A percentile compares a stretch with the other conserved stretches of the same genome.
phyloP scores from a whole-genome alignment of 2,888 invertebrate genomes.

The Entomobrya multifasciata region DNA sequence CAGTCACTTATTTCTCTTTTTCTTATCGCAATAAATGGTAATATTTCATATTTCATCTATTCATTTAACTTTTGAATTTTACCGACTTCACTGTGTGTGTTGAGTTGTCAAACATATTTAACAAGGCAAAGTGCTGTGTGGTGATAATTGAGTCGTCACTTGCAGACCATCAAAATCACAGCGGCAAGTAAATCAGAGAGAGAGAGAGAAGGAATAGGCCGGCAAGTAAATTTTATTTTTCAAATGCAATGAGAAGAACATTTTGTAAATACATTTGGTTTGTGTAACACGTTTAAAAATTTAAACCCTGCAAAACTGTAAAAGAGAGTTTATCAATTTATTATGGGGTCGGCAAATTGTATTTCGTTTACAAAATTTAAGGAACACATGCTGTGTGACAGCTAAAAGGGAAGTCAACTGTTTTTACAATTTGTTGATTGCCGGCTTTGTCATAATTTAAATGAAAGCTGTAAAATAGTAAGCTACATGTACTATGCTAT shows the following conservation, averaged over 20 bases:
- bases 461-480: too few species aligned
- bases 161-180: slow-evolving; percentile 54
- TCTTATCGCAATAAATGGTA: slow-evolving; percentile 17
- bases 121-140: slow-evolving; percentile 24
- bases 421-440: too few species aligned
- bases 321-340: slow-evolving; percentile 46
- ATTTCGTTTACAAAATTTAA: not conserved
- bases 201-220: not conserved
- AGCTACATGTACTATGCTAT: too few species aligned
- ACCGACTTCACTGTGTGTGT: not conserved
- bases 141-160: slow-evolving; percentile 72
- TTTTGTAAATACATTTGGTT: not conserved
- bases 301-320: too few species aligned
- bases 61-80: not conserved
- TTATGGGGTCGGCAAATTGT: slow-evolving; percentile 17
- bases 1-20: too few species aligned
- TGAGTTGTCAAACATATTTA: slow-evolving; percentile 26
- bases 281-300: not conserved
- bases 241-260: not conserved
- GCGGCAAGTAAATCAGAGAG: too few species aligned
- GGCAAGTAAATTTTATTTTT: not conserved
- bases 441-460: too few species aligned
- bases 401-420: slow-evolving; percentile 33
- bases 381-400: slow-evolving; percentile 12
- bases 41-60: slow-evolving; percentile 12